Base-by-base conservation (phyloP, 2,888 invertebrate genomes). In the Orthonevra nobilis region DNA sequence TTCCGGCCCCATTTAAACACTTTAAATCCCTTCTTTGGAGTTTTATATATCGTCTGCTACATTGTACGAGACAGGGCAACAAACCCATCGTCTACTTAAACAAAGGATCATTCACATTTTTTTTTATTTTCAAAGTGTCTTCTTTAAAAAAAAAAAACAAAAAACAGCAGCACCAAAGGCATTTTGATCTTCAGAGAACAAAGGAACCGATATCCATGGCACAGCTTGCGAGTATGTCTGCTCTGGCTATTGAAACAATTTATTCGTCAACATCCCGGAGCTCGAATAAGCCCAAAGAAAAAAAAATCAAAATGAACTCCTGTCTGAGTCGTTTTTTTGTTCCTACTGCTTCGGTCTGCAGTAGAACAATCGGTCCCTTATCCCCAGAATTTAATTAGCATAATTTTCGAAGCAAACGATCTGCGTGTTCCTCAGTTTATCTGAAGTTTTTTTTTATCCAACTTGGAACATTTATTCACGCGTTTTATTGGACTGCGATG, bases 311-410 rank as follows among this genome's bases (percentile, higher is more conserved):
- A 66, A 28, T 28, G 15, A 44, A 66, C 50, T 64, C 50, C 44
- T 46, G 50, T 66, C 66, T 66, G 66, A 30, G n/a, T 20, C 36
- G 38, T 73, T 44, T 73, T 64, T 30, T n/a, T n/a, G n/a, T n/a
- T 36, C 38, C 42, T 34, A 42, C 20, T 10, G 46, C 12, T 48
- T 52, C 23, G 26, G 19, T 15, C 14, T 50, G 60, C 15, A 28
- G 50, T 34, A 60, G 66, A 74, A 74, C 74, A 74, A 74, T 68
- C 60, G 52, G 36, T 32, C 58, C 52, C 54, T 74, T 60, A 52
- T 73, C 20, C 34, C 9, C 23, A 12, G 60, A 60, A 68, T 46
- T 68, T 20, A 68, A 74, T 74, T 68, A 74, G 52, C 68, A 74
- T 74, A 54, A 36, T 54, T 54, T 54, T 26, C 26, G 5, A 26